Evolutionary conservation across 35 echinoderm and acorn worm species (phyloP).

Genomic region (Acanthaster planci): DNA sequence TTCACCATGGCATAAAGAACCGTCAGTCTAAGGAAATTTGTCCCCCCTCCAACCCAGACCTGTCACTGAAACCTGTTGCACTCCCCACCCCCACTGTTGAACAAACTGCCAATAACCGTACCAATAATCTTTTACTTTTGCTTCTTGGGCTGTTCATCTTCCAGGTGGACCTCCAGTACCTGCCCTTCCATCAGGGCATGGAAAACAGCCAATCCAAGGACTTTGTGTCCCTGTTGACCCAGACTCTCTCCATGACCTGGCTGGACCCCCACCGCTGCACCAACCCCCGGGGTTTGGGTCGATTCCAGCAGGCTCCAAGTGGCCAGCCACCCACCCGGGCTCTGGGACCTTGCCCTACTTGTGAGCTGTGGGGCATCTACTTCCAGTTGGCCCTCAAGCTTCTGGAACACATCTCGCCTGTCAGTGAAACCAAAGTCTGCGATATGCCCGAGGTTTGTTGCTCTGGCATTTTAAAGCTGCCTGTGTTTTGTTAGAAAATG

Average conservation of each 20-base stretch:
- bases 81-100: too few species aligned
- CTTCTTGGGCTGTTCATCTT: neutral
- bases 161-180: conserved; percentile 83
- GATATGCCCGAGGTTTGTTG: conserved; percentile 36
- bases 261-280: conserved; percentile 52
- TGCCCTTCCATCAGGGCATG: conserved; percentile 69
- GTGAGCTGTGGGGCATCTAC: conserved; percentile 89
- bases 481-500: too few species aligned
- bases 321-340: neutral
- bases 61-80: too few species aligned
- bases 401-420: conserved; percentile 68
- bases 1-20: too few species aligned
- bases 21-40: too few species aligned
- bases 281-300: neutral
- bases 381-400: conserved; percentile 86
- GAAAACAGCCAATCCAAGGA: conserved; percentile 96
- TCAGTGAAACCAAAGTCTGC: conserved; percentile 56
- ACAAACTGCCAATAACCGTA: too few species aligned
- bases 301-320: neutral
- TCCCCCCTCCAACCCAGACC: too few species aligned
- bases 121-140: too few species aligned
- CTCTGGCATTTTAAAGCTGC: neutral
- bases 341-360: conserved; percentile 52
- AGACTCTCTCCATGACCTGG: conserved; percentile 86
- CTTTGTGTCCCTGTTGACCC: conserved; percentile 70